These are phyloP conservation scores for Malurus leucopterus DNA, from an alignment of 2,797 vertebrate species.

Conservation along the genomic window DNA sequence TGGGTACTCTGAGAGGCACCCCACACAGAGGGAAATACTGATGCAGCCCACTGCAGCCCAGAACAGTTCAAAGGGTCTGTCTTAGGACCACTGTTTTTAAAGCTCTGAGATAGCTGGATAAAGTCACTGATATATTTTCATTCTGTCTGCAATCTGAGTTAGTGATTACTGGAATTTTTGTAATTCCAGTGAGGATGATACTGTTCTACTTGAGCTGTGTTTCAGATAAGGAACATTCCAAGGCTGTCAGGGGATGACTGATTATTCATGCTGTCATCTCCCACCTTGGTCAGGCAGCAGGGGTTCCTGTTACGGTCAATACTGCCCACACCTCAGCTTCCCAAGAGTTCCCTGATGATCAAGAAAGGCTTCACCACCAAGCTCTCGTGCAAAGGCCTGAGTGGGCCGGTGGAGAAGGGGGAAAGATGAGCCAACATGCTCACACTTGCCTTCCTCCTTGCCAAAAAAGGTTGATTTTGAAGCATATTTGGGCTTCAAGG, in stretches of 20 bases:
- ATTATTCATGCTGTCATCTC: background rate
- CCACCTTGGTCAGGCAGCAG: background rate
- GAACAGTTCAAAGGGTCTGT: background rate
- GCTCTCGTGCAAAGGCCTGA: background rate
- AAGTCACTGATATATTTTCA: background rate
- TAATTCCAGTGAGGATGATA: background rate
- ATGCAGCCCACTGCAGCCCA: background rate
- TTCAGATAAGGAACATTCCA: background rate
- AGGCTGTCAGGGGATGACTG: background rate
- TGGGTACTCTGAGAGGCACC: fast-evolving
- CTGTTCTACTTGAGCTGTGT: background rate
- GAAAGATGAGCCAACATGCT: background rate
- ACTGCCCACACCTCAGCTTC: background rate
- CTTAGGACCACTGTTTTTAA: background rate
- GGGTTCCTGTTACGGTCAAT: background rate
- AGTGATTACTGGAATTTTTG: background rate
- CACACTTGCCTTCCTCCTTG: fast-evolving
- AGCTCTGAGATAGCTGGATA: fast-evolving
- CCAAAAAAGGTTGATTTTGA: background rate
- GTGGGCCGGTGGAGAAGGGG: background rate
- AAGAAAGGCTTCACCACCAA: background rate
- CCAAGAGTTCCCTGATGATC: background rate
- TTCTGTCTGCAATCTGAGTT: background rate
- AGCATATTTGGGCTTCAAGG: background rate
- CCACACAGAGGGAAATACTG: background rate